These are phyloP conservation scores for Eulemur coronatus DNA, from an alignment of 2,797 vertebrate species.

Conservation along the genomic window DNA sequence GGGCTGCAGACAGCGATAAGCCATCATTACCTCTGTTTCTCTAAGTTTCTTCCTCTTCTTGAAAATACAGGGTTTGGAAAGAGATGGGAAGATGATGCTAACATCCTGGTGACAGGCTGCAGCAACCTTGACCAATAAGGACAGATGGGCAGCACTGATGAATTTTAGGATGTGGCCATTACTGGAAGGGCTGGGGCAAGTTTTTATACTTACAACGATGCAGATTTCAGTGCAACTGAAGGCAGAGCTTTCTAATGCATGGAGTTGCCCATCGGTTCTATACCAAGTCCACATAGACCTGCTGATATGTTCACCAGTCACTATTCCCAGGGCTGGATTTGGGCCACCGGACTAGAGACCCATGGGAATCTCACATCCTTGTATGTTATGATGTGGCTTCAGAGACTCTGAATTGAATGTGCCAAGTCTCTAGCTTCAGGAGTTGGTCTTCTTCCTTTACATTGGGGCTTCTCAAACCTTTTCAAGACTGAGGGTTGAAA, in stretches of 20 bases:
- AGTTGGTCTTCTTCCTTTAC: background rate
- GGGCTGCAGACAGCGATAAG: background rate
- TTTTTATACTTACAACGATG: background rate
- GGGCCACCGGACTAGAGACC: background rate
- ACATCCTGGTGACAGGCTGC: background rate
- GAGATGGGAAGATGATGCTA: background rate
- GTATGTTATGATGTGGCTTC: background rate
- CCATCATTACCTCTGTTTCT: background rate
- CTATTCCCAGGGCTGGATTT: background rate
- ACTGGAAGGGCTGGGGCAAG: background rate
- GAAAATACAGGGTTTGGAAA: background rate
- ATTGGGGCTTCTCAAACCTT: background rate
- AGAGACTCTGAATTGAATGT: background rate
- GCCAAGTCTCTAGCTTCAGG: background rate
- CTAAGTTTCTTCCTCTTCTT: background rate
- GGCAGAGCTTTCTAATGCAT: background rate
- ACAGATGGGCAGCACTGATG: background rate
- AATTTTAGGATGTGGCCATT: background rate
- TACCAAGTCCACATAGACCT: background rate
- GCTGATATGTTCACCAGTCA: too few species aligned
- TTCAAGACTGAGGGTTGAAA: background rate
- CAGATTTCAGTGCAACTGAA: background rate
- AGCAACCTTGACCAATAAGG: background rate
- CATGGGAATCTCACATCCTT: background rate
- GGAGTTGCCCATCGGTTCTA: background rate